A percentile compares a stretch with the other conserved stretches of the same genome.
phyloP scores from a whole-genome alignment of 2,888 invertebrate species.

The Aphelenchoides bicaudatus region DNA sequence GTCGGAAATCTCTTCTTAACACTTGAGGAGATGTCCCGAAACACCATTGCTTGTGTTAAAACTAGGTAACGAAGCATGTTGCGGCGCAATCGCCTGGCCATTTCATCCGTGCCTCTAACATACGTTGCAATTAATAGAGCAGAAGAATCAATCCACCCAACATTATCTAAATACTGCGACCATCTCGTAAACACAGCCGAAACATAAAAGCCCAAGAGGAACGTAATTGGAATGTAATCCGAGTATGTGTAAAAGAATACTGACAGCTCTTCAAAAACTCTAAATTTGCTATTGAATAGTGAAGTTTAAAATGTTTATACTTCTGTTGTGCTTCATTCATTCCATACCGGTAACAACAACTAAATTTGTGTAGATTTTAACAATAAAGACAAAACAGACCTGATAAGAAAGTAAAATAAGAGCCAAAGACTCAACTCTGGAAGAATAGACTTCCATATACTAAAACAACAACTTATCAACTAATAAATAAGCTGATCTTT shows the following conservation, averaged over 20 bases:
- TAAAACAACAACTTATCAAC: too few species aligned
- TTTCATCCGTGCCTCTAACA: constrained; percentile 42
- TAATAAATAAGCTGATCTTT: too few species aligned
- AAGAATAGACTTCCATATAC: constrained; percentile 41
- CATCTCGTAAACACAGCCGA: constrained; percentile 46
- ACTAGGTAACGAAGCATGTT: constrained; percentile 53
- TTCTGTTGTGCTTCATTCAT: constrained; percentile 40
- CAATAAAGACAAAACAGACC: too few species aligned
- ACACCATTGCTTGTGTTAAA: constrained; percentile 45
- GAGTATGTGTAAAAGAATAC: constrained; percentile 52
- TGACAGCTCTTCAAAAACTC: constrained; percentile 51
- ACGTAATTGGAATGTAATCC: constrained; percentile 52
- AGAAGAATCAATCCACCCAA: constrained; percentile 59
- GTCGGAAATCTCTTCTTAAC: constrained; percentile 56
- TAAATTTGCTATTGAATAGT: too few species aligned
- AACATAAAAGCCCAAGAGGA: constrained; percentile 55
- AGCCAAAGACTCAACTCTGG: constrained; percentile 50
- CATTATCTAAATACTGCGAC: constrained; percentile 48
- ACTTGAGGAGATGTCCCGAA: constrained; percentile 48
- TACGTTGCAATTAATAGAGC: constrained; percentile 40
- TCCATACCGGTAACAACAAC: constrained; percentile 21
- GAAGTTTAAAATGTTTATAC: constrained; percentile 30
- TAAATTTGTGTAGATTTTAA: too few species aligned
- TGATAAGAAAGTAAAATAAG: constrained; percentile 31
- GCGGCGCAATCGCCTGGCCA: constrained; percentile 43